Base-by-base conservation (phyloP, 2,888 invertebrate species). In the Lordiphosa fenestrarum region DNA sequence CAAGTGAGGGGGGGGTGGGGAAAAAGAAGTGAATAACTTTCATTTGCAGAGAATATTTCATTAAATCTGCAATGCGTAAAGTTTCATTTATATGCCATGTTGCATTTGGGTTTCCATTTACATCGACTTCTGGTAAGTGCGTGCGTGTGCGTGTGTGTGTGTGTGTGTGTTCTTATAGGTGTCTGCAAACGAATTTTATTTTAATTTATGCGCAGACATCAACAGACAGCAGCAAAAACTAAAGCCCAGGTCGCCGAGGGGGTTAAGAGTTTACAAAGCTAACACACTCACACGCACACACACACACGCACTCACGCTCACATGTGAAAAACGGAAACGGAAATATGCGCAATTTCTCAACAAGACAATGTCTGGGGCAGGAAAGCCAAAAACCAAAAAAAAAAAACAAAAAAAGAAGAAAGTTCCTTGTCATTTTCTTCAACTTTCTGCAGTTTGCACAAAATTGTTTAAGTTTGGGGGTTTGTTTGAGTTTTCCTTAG, bases 291-390 rank as follows among this genome's bases (percentile, higher is more conserved):
- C n/a, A n/a, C n/a, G 60, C 37, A 36, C 33, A 38, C 23, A 53
- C 49, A 66, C 13, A 30, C 13, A 42, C 7, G 38, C 9, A 33
- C 12, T 13, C 33, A 46, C 51, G 25, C 25, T 48, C 25, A 52
- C 40, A 23, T 50, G 53, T 49, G 58, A 38, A 48, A 50, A 75
- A 68, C 69, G 82, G 78, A 77, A 77, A 77, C 83, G 76, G 80
- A 84, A 78, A 84, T 78, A 84, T 84, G 83, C 75, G 66, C 82
- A 82, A 78, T 84, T 84, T 83, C 83, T 83, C 85, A 84, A 72
- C 64, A 69, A 84, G 70, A 80, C 85, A 72, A 82, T 69, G 83
- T 82, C 85, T 64, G 80, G 44, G 53, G 44, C 39, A 53, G n/a
- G 48, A 39, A 37, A 57, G 30, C 23, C 13, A 35, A 39, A 15